A percentile compares a stretch with the other conserved stretches of the same genome.
These are phyloP conservation scores for Xiphorhynchus elegans DNA, from an alignment of 2,113 vertebrate genomes.

Conservation along the genomic window DNA sequence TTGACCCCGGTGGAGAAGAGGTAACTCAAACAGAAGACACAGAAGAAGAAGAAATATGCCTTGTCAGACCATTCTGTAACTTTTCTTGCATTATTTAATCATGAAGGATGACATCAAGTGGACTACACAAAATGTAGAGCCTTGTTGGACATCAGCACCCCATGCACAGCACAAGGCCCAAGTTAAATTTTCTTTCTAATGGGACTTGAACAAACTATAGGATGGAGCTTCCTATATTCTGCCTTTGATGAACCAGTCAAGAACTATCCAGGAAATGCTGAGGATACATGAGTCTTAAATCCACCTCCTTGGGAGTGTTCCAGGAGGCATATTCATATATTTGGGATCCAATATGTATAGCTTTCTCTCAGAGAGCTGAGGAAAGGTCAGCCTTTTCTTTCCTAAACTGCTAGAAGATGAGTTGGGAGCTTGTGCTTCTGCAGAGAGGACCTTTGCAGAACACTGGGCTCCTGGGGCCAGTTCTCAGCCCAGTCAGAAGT, in stretches of 20 bases:
- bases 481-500: neutral
- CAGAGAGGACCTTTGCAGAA: neutral
- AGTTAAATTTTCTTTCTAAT: neutral
- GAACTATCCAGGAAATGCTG: neutral
- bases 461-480: neutral
- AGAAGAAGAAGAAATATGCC: neutral
- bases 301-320: neutral
- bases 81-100: neutral
- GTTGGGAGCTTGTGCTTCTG: neutral
- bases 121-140: neutral
- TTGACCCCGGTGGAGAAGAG: neutral
- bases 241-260: neutral
- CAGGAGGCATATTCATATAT: neutral
- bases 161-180: neutral
- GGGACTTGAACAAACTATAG: neutral
- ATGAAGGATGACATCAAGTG: neutral
- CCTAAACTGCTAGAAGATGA: neutral
- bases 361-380: neutral
- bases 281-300: neutral
- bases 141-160: neutral
- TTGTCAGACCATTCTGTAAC: neutral
- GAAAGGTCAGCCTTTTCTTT: neutral
- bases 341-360: neutral
- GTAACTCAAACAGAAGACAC: neutral
- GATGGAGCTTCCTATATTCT: neutral